Evolutionary conservation across 2,797 vertebrate genomes (phyloP).

Genomic region (Periparus ater): DNA sequence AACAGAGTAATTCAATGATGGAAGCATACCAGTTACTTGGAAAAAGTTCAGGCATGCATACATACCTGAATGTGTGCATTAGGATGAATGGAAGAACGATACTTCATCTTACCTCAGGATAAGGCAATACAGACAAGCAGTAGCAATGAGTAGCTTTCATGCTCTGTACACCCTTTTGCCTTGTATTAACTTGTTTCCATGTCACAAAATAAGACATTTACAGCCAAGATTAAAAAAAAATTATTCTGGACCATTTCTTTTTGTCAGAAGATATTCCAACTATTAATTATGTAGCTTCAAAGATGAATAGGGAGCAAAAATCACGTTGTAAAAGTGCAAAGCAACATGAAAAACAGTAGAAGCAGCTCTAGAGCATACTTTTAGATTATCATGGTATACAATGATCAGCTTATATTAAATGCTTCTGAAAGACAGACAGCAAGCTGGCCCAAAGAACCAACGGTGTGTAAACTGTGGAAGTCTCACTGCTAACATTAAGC

Average conservation of each 20-base stretch:
- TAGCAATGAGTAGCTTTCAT: background rate
- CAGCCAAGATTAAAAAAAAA: background rate
- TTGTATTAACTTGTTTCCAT: background rate
- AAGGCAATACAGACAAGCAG: background rate
- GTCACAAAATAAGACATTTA: background rate
- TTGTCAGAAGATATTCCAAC: background rate
- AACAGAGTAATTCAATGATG: background rate
- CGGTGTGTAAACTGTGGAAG: background rate
- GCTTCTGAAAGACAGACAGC: background rate
- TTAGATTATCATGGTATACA: background rate
- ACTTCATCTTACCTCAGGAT: rapidly evolving
- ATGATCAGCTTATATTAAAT: background rate
- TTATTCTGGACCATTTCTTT: background rate
- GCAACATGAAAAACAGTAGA: background rate
- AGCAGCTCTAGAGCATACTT: background rate
- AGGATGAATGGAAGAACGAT: background rate
- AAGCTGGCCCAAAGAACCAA: conserved; percentile 5
- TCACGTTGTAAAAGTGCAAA: background rate
- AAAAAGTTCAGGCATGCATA: background rate
- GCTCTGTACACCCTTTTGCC: background rate
- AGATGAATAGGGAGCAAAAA: background rate
- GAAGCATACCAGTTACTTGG: background rate
- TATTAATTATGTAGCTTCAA: background rate
- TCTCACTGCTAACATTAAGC: background rate
- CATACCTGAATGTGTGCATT: background rate